Base-by-base conservation (phyloP, 2,113 vertebrate genomes). In the Ascaphus truei region DNA sequence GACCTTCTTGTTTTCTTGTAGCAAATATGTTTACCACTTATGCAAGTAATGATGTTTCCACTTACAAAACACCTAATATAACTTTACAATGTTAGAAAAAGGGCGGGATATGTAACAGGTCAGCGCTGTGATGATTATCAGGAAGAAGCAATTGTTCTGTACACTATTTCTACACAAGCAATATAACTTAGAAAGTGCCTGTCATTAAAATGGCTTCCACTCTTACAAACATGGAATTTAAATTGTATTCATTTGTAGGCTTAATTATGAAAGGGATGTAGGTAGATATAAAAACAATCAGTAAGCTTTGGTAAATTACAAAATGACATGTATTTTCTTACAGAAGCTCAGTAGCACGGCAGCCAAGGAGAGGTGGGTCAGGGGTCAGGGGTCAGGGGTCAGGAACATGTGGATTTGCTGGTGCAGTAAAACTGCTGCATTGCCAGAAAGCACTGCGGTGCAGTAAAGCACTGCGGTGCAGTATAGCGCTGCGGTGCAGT, bases 51-150 rank as follows among this genome's bases (percentile, higher is more conserved):
- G 60, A 61, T 34, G 36, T 68, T 36, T 43, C 27, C 15, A n/a
- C 16, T 59, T 39, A 48, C 41, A 68, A 59, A 50, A 59, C 48
- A 47, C 18, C 41, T 68, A 29, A 68, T 57, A 52, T 55, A 57
- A 68, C 37, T 33, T 22, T 25, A 8, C 2, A 20, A 8, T 26
- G 13, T 9, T 52, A 6, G 13, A 18, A 62, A 29, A 10, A 26
- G 48, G 48, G 25, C 23, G 7, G 12, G 13, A 52, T 22, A 52
- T 22, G 23, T 15, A 22, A 27, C 22, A 52, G 25, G 48, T 52
- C 48, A 2, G 1, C 27, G 48, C n/a, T 27, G 4, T 52, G 23
- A 27, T 27, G 48, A 23, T 23, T 52, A 15, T 27, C 48, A 27
- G 23, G 48, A 7, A 52, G 13, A 52, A 15, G 3, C 5, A 47